Evolutionary conservation across 2,888 invertebrate genomes (phyloP).

Genomic region (Eristalinus aeneus): DNA sequence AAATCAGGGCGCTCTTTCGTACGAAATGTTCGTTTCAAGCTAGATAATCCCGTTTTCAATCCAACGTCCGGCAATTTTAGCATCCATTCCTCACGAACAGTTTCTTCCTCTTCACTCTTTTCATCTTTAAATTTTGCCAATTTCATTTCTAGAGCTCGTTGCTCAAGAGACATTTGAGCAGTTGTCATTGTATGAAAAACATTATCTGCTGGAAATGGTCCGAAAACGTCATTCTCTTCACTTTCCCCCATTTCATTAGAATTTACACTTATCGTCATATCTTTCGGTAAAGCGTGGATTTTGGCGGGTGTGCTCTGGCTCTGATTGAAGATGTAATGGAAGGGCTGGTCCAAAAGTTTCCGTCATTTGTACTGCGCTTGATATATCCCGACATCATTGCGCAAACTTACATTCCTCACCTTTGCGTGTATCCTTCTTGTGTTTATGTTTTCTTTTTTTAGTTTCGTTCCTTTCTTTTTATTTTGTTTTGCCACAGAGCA

Average conservation of each 20-base stretch:
- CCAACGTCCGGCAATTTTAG: constrained; percentile 90
- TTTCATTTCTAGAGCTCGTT: constrained; percentile 88
- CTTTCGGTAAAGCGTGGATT: constrained; percentile 46
- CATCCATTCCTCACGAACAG: constrained; percentile 94
- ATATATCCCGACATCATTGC: not conserved
- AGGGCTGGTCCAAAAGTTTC: constrained; percentile 83
- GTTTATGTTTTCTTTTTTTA: constrained; percentile 73
- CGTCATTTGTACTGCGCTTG: too few relatives aligned
- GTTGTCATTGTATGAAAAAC: constrained; percentile 77
- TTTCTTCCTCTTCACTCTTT: constrained; percentile 77
- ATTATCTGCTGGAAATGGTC: constrained; percentile 85
- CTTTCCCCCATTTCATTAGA: constrained; percentile 34
- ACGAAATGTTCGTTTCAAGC: constrained; percentile 90
- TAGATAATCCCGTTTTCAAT: constrained; percentile 85
- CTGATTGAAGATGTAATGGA: constrained; percentile 82
- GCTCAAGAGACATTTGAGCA: constrained; percentile 86
- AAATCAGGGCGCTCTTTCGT: constrained; percentile 88
- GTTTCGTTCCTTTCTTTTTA: constrained; percentile 72
- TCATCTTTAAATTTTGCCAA: constrained; percentile 82
- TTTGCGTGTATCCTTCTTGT: not conserved
- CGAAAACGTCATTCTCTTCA: constrained; percentile 83
- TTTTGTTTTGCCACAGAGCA: constrained; percentile 10
- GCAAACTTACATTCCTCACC: not conserved
- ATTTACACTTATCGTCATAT: constrained; percentile 5
- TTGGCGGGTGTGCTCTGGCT: constrained; percentile 72